These are phyloP conservation scores for Baccha elongata DNA, from an alignment of 2,888 invertebrate species.

Conservation along the genomic window DNA sequence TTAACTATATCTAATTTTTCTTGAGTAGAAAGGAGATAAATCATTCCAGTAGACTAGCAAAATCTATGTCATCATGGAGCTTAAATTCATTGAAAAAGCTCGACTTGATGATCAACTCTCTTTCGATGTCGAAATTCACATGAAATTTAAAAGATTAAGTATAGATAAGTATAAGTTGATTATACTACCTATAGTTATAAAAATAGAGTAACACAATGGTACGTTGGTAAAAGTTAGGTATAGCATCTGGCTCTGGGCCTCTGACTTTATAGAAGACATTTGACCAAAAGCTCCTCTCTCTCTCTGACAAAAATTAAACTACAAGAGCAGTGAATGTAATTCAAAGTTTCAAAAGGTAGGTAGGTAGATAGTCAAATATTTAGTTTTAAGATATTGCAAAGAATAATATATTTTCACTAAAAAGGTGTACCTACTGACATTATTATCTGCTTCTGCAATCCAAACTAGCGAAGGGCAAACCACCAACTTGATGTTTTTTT, in stretches of 20 bases:
- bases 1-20: no score
- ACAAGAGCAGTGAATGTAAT: conserved; percentile 11
- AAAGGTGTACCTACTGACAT: neutral
- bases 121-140: conserved; percentile 29
- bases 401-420: neutral
- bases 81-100: conserved; percentile 14
- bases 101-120: conserved; percentile 23
- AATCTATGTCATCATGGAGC: conserved; percentile 23
- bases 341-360: neutral
- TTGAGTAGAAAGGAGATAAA: no score
- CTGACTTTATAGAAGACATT: conserved; percentile 33
- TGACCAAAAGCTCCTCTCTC: conserved; percentile 31
- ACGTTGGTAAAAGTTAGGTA: neutral
- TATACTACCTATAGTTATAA: no score
- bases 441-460: neutral
- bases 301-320: neutral
- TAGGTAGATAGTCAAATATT: neutral
- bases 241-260: neutral
- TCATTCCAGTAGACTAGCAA: no score
- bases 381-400: neutral
- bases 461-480: conserved; percentile 29
- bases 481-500: conserved; percentile 20
- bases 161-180: no score
- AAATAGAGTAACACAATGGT: neutral
- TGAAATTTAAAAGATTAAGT: neutral